Percentiles rank a stretch among this genome's conserved stretches.
Evolutionary conservation across 2,888 invertebrate species (phyloP).

Genomic region (Sphaerophoria taeniata): DNA sequence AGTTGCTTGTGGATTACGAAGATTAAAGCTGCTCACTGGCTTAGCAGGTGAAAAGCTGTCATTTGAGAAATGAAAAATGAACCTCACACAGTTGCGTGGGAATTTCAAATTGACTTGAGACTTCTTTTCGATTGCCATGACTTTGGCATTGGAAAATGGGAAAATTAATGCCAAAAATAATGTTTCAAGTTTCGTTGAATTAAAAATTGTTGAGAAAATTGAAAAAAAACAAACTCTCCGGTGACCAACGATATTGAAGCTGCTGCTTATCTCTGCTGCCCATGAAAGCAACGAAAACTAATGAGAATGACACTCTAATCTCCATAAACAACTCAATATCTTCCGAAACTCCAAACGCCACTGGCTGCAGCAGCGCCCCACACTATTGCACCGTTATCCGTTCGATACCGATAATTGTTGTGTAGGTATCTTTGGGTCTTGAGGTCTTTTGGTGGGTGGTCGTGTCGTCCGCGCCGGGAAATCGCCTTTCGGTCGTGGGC

Average conservation of each 20-base stretch:
- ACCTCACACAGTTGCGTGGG: neutral
- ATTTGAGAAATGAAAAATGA: neutral
- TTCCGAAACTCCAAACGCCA: neutral
- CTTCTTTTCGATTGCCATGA: too few species aligned
- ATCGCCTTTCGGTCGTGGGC: slow-evolving; percentile 50
- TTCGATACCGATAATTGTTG: slow-evolving; percentile 44
- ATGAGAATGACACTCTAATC: slow-evolving; percentile 57
- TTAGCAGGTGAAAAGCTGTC: neutral
- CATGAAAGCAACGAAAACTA: slow-evolving; percentile 41
- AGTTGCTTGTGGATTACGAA: neutral
- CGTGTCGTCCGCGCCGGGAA: too few species aligned
- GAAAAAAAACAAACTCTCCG: too few species aligned
- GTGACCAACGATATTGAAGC: neutral
- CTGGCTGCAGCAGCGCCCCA: neutral
- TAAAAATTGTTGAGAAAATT: too few species aligned
- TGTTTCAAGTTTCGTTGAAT: too few species aligned
- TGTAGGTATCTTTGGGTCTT: neutral
- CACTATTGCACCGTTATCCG: neutral
- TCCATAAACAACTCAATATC: slow-evolving; percentile 65
- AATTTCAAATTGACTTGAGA: neutral
- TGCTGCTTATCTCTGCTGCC: slow-evolving; percentile 21
- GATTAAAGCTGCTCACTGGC: neutral
- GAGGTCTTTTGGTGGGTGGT: neutral
- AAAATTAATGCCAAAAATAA: too few species aligned
- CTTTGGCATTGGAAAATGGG: too few species aligned